A percentile compares a stretch with the other conserved stretches of the same genome.
phyloP scores from a whole-genome alignment of 2,888 invertebrate species.

The Philaethria dido region DNA sequence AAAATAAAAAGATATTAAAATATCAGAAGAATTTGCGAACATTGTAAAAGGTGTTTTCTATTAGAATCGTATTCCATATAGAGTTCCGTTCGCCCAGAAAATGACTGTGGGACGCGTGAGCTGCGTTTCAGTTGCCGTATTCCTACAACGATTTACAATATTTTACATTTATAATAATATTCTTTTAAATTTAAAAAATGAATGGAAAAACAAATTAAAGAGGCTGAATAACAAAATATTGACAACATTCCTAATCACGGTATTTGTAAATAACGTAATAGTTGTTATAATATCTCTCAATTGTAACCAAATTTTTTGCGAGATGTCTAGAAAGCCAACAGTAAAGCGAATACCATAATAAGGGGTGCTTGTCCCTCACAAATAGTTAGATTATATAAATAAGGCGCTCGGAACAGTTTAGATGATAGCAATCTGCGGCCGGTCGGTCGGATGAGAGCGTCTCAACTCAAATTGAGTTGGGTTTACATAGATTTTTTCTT shows the following conservation, averaged over 20 bases:
- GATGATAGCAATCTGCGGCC: constrained; percentile 76
- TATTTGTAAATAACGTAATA: background rate
- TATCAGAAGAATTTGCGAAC: constrained; percentile 35
- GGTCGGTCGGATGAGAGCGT: constrained; percentile 52
- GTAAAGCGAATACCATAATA: constrained; percentile 57
- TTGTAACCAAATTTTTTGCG: constrained; percentile 23
- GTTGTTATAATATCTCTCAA: background rate
- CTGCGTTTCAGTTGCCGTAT: constrained; percentile 45
- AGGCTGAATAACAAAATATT: background rate
- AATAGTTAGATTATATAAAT: constrained; percentile 83
- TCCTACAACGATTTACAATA: constrained; percentile 37
- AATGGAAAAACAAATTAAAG: background rate
- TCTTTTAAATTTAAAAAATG: constrained; percentile 10
- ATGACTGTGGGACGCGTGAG: constrained; percentile 67
- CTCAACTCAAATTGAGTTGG: constrained; percentile 72
- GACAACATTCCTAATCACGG: background rate
- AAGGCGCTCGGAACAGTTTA: constrained; percentile 75
- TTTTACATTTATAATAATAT: constrained; percentile 40
- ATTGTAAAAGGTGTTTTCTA: constrained; percentile 57
- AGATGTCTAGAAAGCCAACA: constrained; percentile 29
- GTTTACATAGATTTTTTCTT: constrained; percentile 70
- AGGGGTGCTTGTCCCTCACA: constrained; percentile 78
- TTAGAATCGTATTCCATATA: constrained; percentile 74
- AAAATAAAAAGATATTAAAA: background rate
- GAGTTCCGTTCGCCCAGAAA: constrained; percentile 75